Conservation (phyloP, 2,797 vertebrate genomes). For the Acanthis flammea region DNA sequence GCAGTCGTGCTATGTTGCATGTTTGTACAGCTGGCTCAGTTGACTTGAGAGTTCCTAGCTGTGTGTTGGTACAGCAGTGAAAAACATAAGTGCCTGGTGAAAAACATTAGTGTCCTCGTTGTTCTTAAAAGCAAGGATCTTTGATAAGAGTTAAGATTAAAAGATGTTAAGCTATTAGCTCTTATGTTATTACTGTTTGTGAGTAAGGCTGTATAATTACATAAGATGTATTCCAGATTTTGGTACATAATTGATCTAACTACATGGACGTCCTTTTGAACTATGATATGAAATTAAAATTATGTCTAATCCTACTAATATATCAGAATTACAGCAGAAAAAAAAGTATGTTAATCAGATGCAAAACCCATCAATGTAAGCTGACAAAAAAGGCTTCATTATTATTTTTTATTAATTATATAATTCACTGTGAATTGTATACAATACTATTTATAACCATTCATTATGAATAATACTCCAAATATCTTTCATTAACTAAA, state of each 20-base stretch:
- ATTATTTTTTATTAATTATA: neutral
- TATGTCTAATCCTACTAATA: neutral
- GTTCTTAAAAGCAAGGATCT: neutral
- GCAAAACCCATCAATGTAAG: neutral
- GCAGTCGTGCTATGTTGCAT: accelerated
- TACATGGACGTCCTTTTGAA: neutral
- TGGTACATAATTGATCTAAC: neutral
- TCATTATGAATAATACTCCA: neutral
- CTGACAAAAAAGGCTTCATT: neutral
- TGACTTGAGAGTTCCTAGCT: neutral
- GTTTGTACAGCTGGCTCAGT: neutral
- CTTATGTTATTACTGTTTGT: neutral
- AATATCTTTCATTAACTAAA: neutral
- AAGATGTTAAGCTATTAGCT: neutral
- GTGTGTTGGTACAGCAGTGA: neutral
- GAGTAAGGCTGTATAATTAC: neutral
- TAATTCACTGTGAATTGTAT: neutral
- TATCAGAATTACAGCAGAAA: neutral
- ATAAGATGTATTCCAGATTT: neutral
- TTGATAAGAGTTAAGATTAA: neutral
- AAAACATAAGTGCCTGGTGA: neutral
- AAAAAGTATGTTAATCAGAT: neutral
- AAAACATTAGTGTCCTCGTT: neutral
- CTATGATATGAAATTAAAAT: neutral
- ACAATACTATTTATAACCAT: neutral